Base-by-base conservation (phyloP, 2,113 vertebrate species). In the Phylloscopus whistleri region DNA sequence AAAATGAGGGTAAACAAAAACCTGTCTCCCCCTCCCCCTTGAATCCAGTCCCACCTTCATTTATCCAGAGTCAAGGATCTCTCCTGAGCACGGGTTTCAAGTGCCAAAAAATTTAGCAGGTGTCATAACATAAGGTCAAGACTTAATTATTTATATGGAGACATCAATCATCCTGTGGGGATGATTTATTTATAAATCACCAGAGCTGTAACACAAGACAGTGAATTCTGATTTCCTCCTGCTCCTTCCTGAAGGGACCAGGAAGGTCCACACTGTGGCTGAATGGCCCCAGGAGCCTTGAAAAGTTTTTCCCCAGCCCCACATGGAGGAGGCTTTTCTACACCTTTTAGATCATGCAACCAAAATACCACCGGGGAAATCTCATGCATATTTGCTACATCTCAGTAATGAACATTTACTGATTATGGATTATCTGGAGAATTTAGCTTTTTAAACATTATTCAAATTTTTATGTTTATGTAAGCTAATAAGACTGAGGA, bases 141-240 rank as follows among this genome's bases (percentile, higher is more conserved):
- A 87, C 97, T 98, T 98, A 98, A 98, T 98, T 98, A 98, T 98
- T 98, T 97, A 98, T 96, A 94, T 86, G 79, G 87, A 95, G 84
- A 93, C 97, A 98, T 97, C 97, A 95, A 84, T 98, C 96, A 96
- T 74, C 33, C 4, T n/a, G 81, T 41, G 79, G 21, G 19, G 90
- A 94, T 97, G 96, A 95, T 96, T 98, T 97, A 95, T 98, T 97
- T 97, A 94, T 97, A 97, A 96, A 94, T 93, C 90, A 91, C 83
- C 81, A 76, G 93, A 93, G 91, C 60, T 56, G 73, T 70, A 89
- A 76, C 56, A 96, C 14, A 37, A 78, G 92, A 82, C 70, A 39
- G 77, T 66, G 79, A 79, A 77, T 94, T 82, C 90, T 79, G 93
- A 95, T 93, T 96, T 86, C 86, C 79, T 48, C 56, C 64, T 64